These are phyloP conservation scores for Danionella dracula DNA, from an alignment of 2,797 vertebrate species.

Conservation along the genomic window DNA sequence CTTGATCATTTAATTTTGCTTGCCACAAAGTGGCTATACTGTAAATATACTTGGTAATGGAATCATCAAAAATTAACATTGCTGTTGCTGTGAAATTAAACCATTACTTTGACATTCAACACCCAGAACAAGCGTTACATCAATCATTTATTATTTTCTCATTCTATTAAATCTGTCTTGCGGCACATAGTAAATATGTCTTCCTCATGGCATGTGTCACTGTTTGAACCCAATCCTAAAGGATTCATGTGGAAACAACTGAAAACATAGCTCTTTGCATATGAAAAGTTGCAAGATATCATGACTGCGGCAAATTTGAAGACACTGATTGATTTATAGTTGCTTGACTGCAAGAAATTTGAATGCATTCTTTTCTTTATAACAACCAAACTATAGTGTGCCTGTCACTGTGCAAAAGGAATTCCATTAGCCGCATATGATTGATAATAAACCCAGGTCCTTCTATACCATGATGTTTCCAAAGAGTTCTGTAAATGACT, in stretches of 20 bases:
- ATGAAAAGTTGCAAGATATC: too few species aligned
- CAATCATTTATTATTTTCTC: neutral
- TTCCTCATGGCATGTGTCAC: constrained; percentile 38
- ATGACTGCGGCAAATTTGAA: constrained; percentile 1
- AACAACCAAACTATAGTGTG: too few species aligned
- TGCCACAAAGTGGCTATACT: neutral
- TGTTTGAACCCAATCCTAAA: constrained; percentile 25
- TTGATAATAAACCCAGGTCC: neutral
- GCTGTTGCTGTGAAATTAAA: neutral
- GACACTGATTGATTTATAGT: too few species aligned
- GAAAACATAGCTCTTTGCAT: too few species aligned
- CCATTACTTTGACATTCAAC: neutral
- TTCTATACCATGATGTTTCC: neutral
- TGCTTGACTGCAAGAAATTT: constrained; percentile 29
- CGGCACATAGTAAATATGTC: constrained; percentile 13
- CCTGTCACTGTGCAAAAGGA: too few species aligned
- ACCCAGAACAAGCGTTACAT: neutral
- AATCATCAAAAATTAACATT: neutral
- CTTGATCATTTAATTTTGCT: neutral
- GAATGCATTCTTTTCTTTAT: constrained; percentile 4
- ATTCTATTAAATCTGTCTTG: neutral
- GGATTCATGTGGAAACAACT: constrained; percentile 10
- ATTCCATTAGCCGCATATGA: neutral
- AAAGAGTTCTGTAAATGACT: constrained; percentile 5
- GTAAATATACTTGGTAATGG: neutral